phyloP scores from a whole-genome alignment of 2,113 vertebrate species.

The Asarcornis scutulata region DNA sequence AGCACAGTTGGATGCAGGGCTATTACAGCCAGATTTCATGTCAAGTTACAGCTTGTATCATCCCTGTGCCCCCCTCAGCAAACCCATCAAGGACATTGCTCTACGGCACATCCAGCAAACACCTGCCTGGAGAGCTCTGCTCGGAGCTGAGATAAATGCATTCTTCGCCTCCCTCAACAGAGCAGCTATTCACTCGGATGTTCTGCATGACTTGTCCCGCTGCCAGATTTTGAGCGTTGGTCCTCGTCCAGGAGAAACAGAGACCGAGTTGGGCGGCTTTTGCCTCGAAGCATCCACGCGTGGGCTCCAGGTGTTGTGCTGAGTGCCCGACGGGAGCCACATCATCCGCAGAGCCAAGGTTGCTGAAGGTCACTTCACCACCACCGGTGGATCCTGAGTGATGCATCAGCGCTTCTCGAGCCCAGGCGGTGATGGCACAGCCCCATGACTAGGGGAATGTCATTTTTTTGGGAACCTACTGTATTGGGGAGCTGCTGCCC shows the following conservation, averaged over 20 bases:
- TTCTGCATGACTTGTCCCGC: background rate
- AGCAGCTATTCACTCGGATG: constrained; percentile 14
- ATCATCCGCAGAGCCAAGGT: constrained; percentile 1
- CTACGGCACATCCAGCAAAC: background rate
- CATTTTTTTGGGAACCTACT: background rate
- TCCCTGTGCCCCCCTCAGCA: background rate
- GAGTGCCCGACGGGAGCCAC: rapidly evolving
- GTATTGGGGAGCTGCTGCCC: background rate
- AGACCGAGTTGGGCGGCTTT: background rate
- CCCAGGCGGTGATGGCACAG: background rate
- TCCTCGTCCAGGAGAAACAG: constrained; percentile 36
- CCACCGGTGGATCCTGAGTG: rapidly evolving
- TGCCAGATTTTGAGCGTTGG: constrained; percentile 53
- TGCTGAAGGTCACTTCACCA: background rate
- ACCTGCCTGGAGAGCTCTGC: background rate
- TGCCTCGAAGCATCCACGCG: background rate
- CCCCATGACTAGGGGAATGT: background rate
- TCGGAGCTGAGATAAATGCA: background rate
- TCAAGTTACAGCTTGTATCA: background rate
- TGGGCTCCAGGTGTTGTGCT: constrained; percentile 23
- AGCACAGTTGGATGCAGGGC: background rate
- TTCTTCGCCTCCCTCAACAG: background rate
- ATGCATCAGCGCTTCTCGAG: background rate
- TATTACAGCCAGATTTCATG: background rate
- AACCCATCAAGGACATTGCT: background rate